A percentile compares a stretch with the other conserved stretches of the same genome.
Conservation (phyloP, 2,888 invertebrate genomes). For the Epistrophe eligans region DNA sequence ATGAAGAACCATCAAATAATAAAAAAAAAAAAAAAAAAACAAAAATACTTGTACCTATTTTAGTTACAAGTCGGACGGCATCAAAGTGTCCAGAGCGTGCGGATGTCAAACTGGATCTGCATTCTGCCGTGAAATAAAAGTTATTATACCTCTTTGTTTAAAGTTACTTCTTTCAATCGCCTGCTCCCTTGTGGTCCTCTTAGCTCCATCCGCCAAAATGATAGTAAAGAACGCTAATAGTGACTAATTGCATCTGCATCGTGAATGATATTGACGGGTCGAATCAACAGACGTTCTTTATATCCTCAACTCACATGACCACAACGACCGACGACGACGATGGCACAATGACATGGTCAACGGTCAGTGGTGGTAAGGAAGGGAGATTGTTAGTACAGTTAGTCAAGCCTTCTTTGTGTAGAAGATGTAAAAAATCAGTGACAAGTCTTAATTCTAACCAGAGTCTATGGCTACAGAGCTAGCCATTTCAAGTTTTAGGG, state of each 20-base stretch:
- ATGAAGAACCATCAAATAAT: slow-evolving; percentile 22
- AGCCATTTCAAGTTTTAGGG: too few species aligned
- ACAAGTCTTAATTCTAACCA: background rate
- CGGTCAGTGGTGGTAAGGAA: slow-evolving; percentile 27
- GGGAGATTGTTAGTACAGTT: background rate
- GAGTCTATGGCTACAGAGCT: background rate
- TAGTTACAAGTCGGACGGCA: slow-evolving; percentile 46
- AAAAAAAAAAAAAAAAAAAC: background rate
- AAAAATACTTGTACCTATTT: background rate
- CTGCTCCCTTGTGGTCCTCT: background rate
- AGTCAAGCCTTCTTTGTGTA: background rate
- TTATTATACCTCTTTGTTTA: slow-evolving; percentile 68
- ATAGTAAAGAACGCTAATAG: slow-evolving; percentile 74
- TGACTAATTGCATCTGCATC: slow-evolving; percentile 75
- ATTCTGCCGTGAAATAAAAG: slow-evolving; percentile 59
- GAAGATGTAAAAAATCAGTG: background rate
- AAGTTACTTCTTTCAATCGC: slow-evolving; percentile 29
- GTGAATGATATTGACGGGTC: slow-evolving; percentile 69
- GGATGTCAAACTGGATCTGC: slow-evolving; percentile 66
- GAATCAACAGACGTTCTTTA: slow-evolving; percentile 65
- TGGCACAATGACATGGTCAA: slow-evolving; percentile 48
- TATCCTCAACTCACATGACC: slow-evolving; percentile 59
- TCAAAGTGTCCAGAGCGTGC: slow-evolving; percentile 65
- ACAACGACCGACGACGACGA: slow-evolving; percentile 24
- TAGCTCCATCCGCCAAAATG: slow-evolving; percentile 60